Evolutionary conservation across 2,797 vertebrate species (phyloP), one percentile per base, ranked within the genome.

Genomic region (Protonibea diacanthus): DNA sequence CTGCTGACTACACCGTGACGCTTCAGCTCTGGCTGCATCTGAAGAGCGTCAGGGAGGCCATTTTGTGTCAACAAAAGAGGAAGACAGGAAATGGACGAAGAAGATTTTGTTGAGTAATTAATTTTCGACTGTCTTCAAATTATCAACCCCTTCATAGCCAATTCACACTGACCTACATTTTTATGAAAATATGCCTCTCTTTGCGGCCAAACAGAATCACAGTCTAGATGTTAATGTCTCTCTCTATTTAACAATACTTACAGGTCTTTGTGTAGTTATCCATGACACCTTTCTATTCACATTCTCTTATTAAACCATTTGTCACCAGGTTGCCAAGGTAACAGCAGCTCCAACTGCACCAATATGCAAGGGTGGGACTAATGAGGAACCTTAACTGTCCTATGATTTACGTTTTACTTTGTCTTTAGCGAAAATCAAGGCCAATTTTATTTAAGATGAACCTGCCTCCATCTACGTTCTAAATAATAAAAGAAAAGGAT

Each of bases 401-500:
- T 18, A 6, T 57, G 45, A 80, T 66, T 71, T 56, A 84, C 42
- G 0, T 58, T 53, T 80, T 45, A 27, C 64, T 58, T 70, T 48
- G 52, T 61, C 56, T 76, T 81, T 29, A 52, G n/a, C 0, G 13
- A 71, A 74, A 88, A 82, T 84, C 49, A 85, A 86, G 84, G 45
- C 21, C 55, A 63, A 83, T 89, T 83, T 61, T 13, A 49, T 79
- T 83, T 71, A 44, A 87, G 85, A 88, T 52, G 40, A 89, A 86
- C 72, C 73, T 42, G 74, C 84, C 81, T 64, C 10, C 38, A 78
- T 83, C 58, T 56, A 14, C 33, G 61, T 57, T 78, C 49, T 75
- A 56, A 86, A 88, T 79, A 89, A 84, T 76, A 83, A 86, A 83
- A 77, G 33, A 64, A 63, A 81, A 70, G 49, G 57, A 68, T 79